Conservation (phyloP, 2,797 vertebrate species). For the Rhynchotus rufescens region DNA sequence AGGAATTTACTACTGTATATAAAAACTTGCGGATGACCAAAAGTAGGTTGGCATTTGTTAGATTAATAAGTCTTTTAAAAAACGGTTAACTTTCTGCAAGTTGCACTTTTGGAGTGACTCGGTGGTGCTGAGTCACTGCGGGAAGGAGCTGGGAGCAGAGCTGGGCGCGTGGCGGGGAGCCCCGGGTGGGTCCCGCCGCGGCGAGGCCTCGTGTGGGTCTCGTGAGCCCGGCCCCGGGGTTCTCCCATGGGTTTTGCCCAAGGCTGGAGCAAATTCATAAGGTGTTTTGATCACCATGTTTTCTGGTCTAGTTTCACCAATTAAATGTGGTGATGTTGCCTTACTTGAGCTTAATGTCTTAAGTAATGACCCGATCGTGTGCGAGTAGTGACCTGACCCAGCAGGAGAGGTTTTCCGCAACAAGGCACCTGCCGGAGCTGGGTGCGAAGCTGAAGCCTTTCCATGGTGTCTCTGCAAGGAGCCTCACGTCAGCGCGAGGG, state of each 20-base stretch:
- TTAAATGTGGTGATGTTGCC: accelerated
- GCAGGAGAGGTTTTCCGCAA: accelerated
- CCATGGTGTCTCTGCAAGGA: neutral
- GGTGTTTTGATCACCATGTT: accelerated
- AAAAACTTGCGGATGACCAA: neutral
- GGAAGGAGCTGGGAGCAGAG: accelerated
- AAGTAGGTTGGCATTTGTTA: neutral
- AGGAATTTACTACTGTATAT: neutral
- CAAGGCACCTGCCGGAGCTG: accelerated
- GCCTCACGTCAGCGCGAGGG: neutral
- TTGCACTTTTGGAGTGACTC: neutral
- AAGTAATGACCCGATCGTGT: accelerated
- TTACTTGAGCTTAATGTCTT: accelerated
- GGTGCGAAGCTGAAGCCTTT: neutral
- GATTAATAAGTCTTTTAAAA: too few species aligned
- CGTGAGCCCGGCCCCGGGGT: too few species aligned
- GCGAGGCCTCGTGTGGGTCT: neutral
- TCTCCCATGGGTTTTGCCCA: too few species aligned
- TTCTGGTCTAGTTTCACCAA: accelerated
- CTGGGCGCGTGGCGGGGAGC: too few species aligned
- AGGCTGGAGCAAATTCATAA: accelerated
- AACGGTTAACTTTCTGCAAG: accelerated
- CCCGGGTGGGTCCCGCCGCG: too few species aligned
- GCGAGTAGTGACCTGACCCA: accelerated
- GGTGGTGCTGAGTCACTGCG: accelerated